phyloP scores from a whole-genome alignment of 2,797 vertebrate genomes.

The Pitangus sulphuratus region DNA sequence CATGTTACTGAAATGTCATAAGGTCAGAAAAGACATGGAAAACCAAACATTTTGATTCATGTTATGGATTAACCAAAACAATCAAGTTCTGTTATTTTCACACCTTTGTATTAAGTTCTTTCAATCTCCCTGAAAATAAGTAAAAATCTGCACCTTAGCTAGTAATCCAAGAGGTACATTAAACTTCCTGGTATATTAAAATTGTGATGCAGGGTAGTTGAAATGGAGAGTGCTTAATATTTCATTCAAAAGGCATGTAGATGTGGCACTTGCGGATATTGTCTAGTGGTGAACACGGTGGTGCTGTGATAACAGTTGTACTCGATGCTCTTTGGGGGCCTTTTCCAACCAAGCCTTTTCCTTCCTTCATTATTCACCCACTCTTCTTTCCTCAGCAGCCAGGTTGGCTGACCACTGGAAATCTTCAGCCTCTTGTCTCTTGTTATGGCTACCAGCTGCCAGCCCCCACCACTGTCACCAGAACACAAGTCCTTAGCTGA shows the following conservation, averaged over 20 bases:
- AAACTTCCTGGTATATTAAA: not conserved
- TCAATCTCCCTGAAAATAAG: not conserved
- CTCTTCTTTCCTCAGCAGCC: not conserved
- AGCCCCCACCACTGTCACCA: not conserved
- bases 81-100: not conserved
- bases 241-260: not conserved
- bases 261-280: not conserved
- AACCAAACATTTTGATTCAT: not conserved
- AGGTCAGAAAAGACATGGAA: not conserved
- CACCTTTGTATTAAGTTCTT: not conserved
- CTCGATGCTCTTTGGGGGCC: not conserved
- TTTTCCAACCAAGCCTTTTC: not conserved
- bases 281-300: not conserved
- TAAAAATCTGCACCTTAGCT: not conserved
- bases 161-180: not conserved
- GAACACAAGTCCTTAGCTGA: not conserved
- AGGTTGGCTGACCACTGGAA: not conserved
- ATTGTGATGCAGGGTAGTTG: not conserved
- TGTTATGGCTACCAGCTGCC: not conserved
- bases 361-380: not conserved
- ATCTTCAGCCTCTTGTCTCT: not conserved
- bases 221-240: not conserved
- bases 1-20: not conserved
- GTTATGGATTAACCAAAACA: not conserved
- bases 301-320: not conserved